Base-by-base conservation (phyloP, 2,888 invertebrate genomes). In the Tineola bisselliella region DNA sequence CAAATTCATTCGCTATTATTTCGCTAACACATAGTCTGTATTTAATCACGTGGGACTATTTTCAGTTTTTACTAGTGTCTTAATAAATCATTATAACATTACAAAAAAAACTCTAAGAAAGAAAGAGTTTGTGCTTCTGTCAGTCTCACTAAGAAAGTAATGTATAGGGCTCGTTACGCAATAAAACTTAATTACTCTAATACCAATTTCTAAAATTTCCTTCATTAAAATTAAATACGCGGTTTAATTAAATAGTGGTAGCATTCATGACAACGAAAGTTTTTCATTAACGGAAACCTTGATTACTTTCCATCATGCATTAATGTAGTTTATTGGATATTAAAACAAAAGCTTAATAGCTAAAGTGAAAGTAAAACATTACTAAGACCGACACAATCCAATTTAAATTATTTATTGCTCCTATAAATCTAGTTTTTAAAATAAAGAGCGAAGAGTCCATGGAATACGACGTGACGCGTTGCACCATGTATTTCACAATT, bases 291-390 rank as follows among this genome's bases (percentile, higher is more conserved):
- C 33, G 33, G 60, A 48, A 60, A 60, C 44, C 25, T 17, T 60
- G 25, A 31, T 48, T 60, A 44, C 60, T 44, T 60, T 44, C 44
- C 13, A 30, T n/a, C 61, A 58, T 58, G 38, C 59, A 52, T 62
- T 62, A 60, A 52, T 38, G 12, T 43, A 62, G 38, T 59, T 62
- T 62, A 62, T 62, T 52, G 54, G 25, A 17, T 62, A 62, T 59
- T 62, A 59, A 52, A 62, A 62, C 62, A 62, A 62, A 59, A 48
- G 59, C 59, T 18, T 15, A 18, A 60, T 60, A 44, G 25, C 30
- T 38, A 44, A 58, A 62, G 59, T 62, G 62, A 62, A 62, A 62
- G 62, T 62, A 62, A 59, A 62, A 44, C 62, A 59, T 59, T 54
- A 38, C 59, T 59, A 59, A 15, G 54, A 25, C 4, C 25, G 25